Percentiles rank a stretch among this genome's conserved stretches.
These are phyloP conservation scores for Acronicta leporina DNA, from an alignment of 2,888 invertebrate species.

Conservation along the genomic window DNA sequence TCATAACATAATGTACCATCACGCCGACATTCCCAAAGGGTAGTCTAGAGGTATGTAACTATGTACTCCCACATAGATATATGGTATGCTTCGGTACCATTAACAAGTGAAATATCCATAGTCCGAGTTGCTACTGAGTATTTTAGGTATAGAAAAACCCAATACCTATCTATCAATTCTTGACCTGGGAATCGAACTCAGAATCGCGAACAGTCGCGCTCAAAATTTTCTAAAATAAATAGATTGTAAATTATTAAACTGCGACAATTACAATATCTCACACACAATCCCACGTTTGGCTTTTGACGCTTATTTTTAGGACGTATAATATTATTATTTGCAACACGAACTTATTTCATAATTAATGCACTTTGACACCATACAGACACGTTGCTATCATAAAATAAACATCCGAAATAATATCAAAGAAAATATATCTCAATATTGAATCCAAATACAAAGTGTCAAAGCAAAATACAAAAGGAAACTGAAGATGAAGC, in stretches of 20 bases:
- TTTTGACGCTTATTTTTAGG: neutral
- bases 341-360: neutral
- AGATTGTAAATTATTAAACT: neutral
- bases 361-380: constrained; percentile 2
- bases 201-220: too few relatives aligned
- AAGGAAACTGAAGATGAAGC: constrained; percentile 60
- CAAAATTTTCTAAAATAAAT: neutral
- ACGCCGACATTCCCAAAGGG: too few relatives aligned
- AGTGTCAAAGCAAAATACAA: constrained; percentile 63
- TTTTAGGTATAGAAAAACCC: too few relatives aligned
- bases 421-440: constrained; percentile 46
- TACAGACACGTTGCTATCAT: neutral
- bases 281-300: neutral
- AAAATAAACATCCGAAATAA: constrained; percentile 44
- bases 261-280: neutral
- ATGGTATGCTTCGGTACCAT: too few relatives aligned
- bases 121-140: too few relatives aligned
- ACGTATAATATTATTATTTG: neutral
- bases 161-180: too few relatives aligned
- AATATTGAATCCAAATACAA: constrained; percentile 59
- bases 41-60: too few relatives aligned
- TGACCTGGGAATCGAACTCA: too few relatives aligned
- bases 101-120: too few relatives aligned
- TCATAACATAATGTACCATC: too few relatives aligned
- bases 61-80: too few relatives aligned